Evolutionary conservation across 2,888 invertebrate species (phyloP).

Genomic region (Microctonus aethiopoides): DNA sequence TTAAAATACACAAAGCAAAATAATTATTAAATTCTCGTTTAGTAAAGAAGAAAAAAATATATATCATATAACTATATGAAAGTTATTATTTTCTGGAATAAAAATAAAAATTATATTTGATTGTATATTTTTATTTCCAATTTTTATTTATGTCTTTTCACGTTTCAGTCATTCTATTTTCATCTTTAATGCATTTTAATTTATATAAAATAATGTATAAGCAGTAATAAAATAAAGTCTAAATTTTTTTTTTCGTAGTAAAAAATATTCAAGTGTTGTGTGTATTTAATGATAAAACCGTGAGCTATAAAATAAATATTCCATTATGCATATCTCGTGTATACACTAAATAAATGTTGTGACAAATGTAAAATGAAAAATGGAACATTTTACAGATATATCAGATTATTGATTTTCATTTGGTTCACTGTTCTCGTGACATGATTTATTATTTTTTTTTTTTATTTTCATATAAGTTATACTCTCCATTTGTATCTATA

Average conservation of each 20-base stretch:
- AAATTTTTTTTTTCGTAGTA: too few species aligned
- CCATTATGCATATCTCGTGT: conserved; percentile 14
- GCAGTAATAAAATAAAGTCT: too few species aligned
- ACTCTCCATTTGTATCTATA: background rate
- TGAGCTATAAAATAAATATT: conserved; percentile 3
- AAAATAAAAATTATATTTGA: background rate
- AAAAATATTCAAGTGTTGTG: background rate
- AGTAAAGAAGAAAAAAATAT: background rate
- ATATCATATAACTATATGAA: background rate
- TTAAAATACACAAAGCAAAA: background rate
- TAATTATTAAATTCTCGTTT: background rate
- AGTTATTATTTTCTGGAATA: background rate
- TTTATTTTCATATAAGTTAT: too few species aligned
- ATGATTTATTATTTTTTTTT: conserved; percentile 12
- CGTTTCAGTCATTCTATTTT: too few species aligned
- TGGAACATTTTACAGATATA: conserved; percentile 15
- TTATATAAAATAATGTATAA: too few species aligned
- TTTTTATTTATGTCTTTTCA: too few species aligned
- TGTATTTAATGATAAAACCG: conserved; percentile 17
- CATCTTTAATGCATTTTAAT: too few species aligned
- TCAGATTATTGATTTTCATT: conserved; percentile 28
- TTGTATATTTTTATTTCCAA: too few species aligned
- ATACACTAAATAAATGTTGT: background rate
- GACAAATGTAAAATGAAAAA: conserved; percentile 5
- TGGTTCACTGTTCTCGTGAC: conserved; percentile 15